Base-by-base conservation (phyloP, 2,113 vertebrate species). In the Rallus limicola region DNA sequence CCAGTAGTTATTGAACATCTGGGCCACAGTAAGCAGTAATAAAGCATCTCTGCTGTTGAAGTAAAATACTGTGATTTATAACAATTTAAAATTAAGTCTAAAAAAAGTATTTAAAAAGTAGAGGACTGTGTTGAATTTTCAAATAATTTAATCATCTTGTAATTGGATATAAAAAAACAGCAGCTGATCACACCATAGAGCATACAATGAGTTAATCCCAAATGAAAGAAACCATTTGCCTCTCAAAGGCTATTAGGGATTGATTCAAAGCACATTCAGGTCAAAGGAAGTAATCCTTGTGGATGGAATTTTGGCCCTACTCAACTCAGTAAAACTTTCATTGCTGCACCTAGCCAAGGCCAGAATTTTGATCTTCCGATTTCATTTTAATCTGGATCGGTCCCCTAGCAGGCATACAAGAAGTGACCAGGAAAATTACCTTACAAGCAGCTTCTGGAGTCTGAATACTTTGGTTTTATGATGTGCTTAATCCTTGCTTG, bases 201-300 rank as follows among this genome's bases (percentile, higher is more conserved):
- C 74, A 64, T 77, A 70, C 63, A 86, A 28, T 77, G 75, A 92
- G 79, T 92, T 96, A 96, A 96, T 95, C 85, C 67, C 70, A 90
- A 95, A 93, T 78, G 82, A 97, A 95, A 70, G 71, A 80, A 95
- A 86, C 68, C 55, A 60, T 95, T 96, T 96, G 82, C 85, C 75
- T 88, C 85, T 95, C 92, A 93, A 94, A 92, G 85, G n/a, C 85
- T 96, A 34, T 93, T 96, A 95, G 90, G 68, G 67, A 46, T 88
- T 90, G 93, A 94, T 95, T 94, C 90, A 95, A 83, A 92, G 90
- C 90, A 88, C 93, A 96, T 97, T 83, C 94, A 95, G 94, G 94
- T 96, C 94, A 97, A 91, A 94, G 82, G 92, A 96, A 86, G 79
- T 96, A 96, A 96, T 96, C 93, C 79, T 80, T 88, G 42, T 86